Evolutionary conservation across 2,113 vertebrate genomes (phyloP), one percentile per base, ranked within the genome.

Genomic region (Pterophyllum scalare): DNA sequence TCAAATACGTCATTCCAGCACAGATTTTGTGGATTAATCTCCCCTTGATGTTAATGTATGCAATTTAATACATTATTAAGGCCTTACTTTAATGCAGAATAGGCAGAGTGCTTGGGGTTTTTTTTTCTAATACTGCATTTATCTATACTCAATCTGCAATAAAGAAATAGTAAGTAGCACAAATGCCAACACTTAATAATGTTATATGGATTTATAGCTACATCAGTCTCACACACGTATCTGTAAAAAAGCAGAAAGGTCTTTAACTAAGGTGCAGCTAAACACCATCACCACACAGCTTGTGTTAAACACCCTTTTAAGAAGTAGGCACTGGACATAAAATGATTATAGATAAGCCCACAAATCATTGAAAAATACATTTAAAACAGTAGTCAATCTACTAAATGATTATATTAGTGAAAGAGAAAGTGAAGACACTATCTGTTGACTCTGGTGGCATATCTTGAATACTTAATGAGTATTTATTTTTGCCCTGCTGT

Each of bases 1-100:
- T 28, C 59, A 80, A 70, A 85, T 9, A 70, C 28, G 19, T 80
- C 59, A 65, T 57, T 33, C 19, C 6, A 59, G 43, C 59, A 65
- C 54, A 62, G 57, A 28, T 12, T 64, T 54, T 20, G 7, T 83
- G 19, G 59, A 62, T 49, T 52, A 11, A 83, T 57, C 28, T 19
- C 43, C 11, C 26, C 33, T 59, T 61, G 1, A 61, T 72, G 4
- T 61, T 56, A 56, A 80, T 43, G 26, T 79, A n/a, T 15, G 7
- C 19, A 20, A 20, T 61, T 57, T 38, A 59, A 40, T 2, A 7
- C 10, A 40, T 77, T 17, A 46, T 7, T 49, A 19, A 17, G 20
- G 49, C 8, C 5, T 26, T 62, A 31, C 8, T 74, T 40, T 4
- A 61, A 7, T 22, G 28, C 40, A 31, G 20, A 22, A 62, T 26